These are phyloP conservation scores for Takifugu rubripes DNA, from an alignment of 2,797 vertebrate species.

Conservation along the genomic window DNA sequence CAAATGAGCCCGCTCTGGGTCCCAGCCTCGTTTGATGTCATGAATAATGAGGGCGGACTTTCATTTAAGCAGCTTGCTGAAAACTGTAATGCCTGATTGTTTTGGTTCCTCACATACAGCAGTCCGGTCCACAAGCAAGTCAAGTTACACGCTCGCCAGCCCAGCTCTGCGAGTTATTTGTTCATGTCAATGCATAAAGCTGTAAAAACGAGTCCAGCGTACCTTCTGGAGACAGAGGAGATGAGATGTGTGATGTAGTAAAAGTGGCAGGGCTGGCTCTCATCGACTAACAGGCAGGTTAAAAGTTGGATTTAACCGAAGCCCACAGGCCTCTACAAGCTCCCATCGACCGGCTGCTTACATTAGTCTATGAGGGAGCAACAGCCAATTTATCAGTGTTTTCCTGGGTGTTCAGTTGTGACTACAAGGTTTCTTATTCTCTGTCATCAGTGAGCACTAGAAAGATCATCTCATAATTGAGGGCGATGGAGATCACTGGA, in stretches of 20 bases:
- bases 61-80: conserved; percentile 62
- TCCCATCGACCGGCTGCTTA: conserved; percentile 52
- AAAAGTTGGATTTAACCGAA: conserved; percentile 59
- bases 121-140: conserved; percentile 42
- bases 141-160: conserved; percentile 9
- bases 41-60: conserved; percentile 76
- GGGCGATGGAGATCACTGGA: conserved; percentile 1
- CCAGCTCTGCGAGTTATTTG: too few relatives aligned
- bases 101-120: conserved; percentile 46
- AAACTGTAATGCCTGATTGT: conserved; percentile 66
- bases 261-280: conserved; percentile 41
- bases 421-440: neutral
- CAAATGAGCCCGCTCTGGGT: conserved; percentile 79
- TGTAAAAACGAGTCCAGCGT: neutral
- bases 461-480: conserved; percentile 4
- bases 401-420: conserved; percentile 1
- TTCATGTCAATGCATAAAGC: too few relatives aligned
- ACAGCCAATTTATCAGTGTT: conserved; percentile 13
- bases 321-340: conserved; percentile 58
- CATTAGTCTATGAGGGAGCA: conserved; percentile 18
- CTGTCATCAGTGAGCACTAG: neutral
- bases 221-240: neutral
- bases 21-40: conserved; percentile 78
- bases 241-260: conserved; percentile 25
- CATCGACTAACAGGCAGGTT: conserved; percentile 55